Evolutionary conservation across 2,113 vertebrate genomes (phyloP), one percentile per base, ranked within the genome.

Genomic region (Artemisiospiza belli): DNA sequence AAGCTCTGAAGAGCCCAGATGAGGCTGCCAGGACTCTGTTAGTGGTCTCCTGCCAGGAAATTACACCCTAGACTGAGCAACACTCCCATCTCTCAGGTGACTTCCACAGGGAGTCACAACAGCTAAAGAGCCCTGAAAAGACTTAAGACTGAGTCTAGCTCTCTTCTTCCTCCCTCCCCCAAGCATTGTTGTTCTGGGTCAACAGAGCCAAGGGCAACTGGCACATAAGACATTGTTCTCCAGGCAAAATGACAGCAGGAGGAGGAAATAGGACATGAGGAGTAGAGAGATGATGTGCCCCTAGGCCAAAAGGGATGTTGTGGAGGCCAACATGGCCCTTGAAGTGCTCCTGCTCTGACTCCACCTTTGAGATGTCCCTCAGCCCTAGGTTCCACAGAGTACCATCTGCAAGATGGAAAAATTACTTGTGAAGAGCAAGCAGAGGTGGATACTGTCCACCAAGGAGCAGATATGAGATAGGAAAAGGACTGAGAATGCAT

Each of bases 161-260:
- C 17, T 87, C 47, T 64, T 76, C 63, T 59, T 64, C 52, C 57
- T 83, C 72, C 94, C 93, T 90, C 51, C 79, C 28, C n/a, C 74
- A 74, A 74, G 80, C 63, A 43, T 73, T 95, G 62, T 1, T 95
- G 91, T 96, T 97, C 92, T 1, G 25, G 95, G 94, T 95, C 94
- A 97, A 37, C 76, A 95, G 94, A 91, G 91, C 85, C 87, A 97
- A 90, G 93, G 89, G 92, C 87, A 91, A 90, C 57, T 78, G 37
- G 88, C 86, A 81, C 61, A 94, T 80, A 96, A 89, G 86, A 94
- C 39, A 62, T 27, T 64, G 83, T 35, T 95, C 94, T 92, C 83
- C 66, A 96, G 95, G 94, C 92, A 94, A 93, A 85, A 94, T 79
- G 92, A 96, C 91, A 95, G 94, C 91, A 94, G 85, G 83, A 96